Evolutionary conservation across 2,888 invertebrate genomes (phyloP).

Genomic region (Agrotis ipsilon): DNA sequence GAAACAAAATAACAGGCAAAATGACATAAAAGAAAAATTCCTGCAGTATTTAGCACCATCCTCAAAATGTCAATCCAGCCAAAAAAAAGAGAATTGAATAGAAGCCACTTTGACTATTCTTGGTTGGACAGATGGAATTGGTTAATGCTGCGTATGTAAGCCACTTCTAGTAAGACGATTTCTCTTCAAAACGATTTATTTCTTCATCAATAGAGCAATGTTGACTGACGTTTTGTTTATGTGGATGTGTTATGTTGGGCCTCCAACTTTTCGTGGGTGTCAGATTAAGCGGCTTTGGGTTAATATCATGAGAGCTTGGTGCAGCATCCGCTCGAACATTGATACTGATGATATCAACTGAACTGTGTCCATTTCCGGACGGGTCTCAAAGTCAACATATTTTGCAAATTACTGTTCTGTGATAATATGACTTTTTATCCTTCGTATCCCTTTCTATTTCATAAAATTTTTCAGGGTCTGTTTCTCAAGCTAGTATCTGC

Average conservation of each 20-base stretch:
- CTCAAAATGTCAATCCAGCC: too few species aligned
- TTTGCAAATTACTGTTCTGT: not conserved
- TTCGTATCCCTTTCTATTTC: not conserved
- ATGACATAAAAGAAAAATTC: too few species aligned
- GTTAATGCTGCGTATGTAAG: too few species aligned
- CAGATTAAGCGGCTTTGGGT: not conserved
- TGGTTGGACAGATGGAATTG: too few species aligned
- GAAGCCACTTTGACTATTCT: too few species aligned
- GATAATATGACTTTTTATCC: not conserved
- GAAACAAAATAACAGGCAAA: too few species aligned
- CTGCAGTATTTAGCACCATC: too few species aligned
- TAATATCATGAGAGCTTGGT: not conserved
- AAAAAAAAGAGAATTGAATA: too few species aligned
- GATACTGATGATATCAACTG: slow-evolving; percentile 1
- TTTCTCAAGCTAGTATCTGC: not conserved
- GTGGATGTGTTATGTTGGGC: not conserved
- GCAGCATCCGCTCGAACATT: slow-evolving; percentile 19
- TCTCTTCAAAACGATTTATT: not conserved
- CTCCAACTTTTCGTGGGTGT: slow-evolving; percentile 35
- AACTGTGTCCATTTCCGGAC: not conserved
- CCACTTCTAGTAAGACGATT: too few species aligned
- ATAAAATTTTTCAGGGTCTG: not conserved
- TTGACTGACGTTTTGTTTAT: not conserved
- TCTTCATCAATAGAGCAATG: not conserved
- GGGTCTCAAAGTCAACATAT: not conserved